A percentile compares a stretch with the other conserved stretches of the same genome.
Evolutionary conservation across 2,797 vertebrate genomes (phyloP).

Genomic region (Muscicapa comitata): DNA sequence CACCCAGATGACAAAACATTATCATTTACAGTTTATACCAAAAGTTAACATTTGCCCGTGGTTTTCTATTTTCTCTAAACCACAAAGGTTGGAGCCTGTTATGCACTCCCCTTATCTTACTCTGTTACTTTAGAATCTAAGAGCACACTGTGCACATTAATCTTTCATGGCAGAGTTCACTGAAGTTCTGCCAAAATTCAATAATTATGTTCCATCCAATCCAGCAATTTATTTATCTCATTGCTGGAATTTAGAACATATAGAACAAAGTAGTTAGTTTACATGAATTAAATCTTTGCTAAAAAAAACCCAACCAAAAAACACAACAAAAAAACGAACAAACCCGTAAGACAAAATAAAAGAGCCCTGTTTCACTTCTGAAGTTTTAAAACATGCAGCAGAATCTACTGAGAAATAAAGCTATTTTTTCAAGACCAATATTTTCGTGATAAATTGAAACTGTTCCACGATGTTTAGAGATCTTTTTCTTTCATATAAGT

Average conservation of each 20-base stretch:
- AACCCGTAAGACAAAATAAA: background rate
- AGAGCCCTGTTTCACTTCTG: background rate
- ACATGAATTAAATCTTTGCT: slow-evolving; percentile 42
- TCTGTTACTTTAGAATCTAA: slow-evolving; percentile 59
- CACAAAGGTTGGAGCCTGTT: slow-evolving; percentile 45
- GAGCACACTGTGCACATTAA: slow-evolving; percentile 48
- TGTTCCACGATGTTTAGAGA: background rate
- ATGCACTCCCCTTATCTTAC: slow-evolving; percentile 46
- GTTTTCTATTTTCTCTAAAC: slow-evolving; percentile 31
- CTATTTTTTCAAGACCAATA: background rate
- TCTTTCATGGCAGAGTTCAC: slow-evolving; percentile 66
- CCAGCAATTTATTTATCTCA: slow-evolving; percentile 65
- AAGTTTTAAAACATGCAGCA: background rate
- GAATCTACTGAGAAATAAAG: background rate
- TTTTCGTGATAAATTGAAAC: slow-evolving; percentile 15
- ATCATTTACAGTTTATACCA: slow-evolving; percentile 30
- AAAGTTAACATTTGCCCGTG: slow-evolving; percentile 36
- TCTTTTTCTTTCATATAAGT: background rate
- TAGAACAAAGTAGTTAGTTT: slow-evolving; percentile 56
- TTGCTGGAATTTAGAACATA: slow-evolving; percentile 56
- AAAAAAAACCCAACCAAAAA: background rate
- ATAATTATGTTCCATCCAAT: slow-evolving; percentile 61
- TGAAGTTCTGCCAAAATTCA: slow-evolving; percentile 73
- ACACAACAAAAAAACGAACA: background rate
- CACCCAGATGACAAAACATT: slow-evolving; percentile 53